Evolutionary conservation across 2,888 invertebrate species (phyloP), one percentile per base, ranked within the genome.

Genomic region (Venustoraphidia nigricollis): DNA sequence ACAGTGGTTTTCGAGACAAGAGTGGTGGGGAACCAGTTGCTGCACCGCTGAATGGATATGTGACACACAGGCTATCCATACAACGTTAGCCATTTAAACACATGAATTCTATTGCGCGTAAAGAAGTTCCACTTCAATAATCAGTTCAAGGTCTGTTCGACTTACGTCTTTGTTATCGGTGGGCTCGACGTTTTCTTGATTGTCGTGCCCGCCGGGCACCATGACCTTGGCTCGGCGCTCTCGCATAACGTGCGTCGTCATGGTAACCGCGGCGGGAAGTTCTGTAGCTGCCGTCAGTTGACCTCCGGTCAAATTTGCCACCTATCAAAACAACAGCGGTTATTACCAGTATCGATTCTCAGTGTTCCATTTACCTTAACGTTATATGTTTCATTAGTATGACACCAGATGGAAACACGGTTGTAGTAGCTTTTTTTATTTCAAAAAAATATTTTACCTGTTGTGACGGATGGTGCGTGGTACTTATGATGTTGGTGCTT

Each of bases 141-240:
- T 27, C 17, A 48, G 50, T 47, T 59, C 55, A 62, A 60, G 54
- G 62, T 60, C 27, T 27, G 27, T 27, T 27, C 48, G 61, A 57
- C 57, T 67, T 64, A 64, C 69, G 60, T 77, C 77, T 57, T 76
- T 71, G 59, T 79, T 79, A 58, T 79, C 78, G 5, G 66, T 67
- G 4, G 79, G 79, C 57, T 80, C 79, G 53, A 80, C 77, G 57
- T 80, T 81, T 57, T 81, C 80, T 62, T 80, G 79, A 60, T 81
- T 80, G 62, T 78, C 71, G 62, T 76, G 47, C 6, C 27, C 27
- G 27, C 27, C 27, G 0, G 34, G 37, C 9, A 41, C 47, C 14
- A 43, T 10, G 13, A 36, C 36, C 11, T 36, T 14, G 14, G 27
- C 35, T 8, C 42, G 11, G 10, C 47, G 43, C 10, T 42, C 34